phyloP scores from a whole-genome alignment of 2,888 invertebrate genomes.

The Coecobrya sp. region DNA sequence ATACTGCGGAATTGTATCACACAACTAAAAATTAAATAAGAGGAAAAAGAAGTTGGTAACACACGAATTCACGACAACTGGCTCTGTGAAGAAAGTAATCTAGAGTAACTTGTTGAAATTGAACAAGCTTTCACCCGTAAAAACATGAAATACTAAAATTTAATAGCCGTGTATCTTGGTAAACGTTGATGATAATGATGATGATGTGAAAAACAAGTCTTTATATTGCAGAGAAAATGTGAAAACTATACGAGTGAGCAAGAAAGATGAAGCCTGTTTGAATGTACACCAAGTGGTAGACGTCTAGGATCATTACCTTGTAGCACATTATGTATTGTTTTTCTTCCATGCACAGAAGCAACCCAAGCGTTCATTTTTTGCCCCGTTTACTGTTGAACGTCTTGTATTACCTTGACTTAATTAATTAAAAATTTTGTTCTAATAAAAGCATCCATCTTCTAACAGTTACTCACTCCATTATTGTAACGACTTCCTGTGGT shows the following conservation, averaged over 20 bases:
- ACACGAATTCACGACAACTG: neutral
- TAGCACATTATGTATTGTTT: neutral
- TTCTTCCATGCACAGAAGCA: neutral
- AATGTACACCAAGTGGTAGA: too few species aligned
- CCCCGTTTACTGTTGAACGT: neutral
- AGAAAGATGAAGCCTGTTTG: too few species aligned
- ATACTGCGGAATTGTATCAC: neutral
- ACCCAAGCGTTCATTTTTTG: neutral
- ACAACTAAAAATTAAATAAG: slow-evolving; percentile 28
- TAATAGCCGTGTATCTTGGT: slow-evolving; percentile 20
- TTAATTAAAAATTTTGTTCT: slow-evolving; percentile 24
- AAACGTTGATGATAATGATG: slow-evolving; percentile 14
- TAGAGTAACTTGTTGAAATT: slow-evolving; percentile 53
- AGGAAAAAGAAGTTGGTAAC: neutral
- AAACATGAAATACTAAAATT: slow-evolving; percentile 50
- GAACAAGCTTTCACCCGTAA: slow-evolving; percentile 23
- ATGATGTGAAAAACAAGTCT: slow-evolving; percentile 23
- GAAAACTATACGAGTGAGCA: neutral
- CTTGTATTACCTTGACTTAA: slow-evolving; percentile 23
- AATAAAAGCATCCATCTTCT: slow-evolving; percentile 8
- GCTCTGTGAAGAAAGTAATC: slow-evolving; percentile 18
- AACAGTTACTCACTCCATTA: slow-evolving; percentile 43
- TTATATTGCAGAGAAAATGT: neutral
- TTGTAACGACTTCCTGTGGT: slow-evolving; percentile 31
- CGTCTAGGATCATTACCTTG: too few species aligned